Evolutionary conservation across 2,113 vertebrate species (phyloP).

Genomic region (Muntiacus muntjak): DNA sequence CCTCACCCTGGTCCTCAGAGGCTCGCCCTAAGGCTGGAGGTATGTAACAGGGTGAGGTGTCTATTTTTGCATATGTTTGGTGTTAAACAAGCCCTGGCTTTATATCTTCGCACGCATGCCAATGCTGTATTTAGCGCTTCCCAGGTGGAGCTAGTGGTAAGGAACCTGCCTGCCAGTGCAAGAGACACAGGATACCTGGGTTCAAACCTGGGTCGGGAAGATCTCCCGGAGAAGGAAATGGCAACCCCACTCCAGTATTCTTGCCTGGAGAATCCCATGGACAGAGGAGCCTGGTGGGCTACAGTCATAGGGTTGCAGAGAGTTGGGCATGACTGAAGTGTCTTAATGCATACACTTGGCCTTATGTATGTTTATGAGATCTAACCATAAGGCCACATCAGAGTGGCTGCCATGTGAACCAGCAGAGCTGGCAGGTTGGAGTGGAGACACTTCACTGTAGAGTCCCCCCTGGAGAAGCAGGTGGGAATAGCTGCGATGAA

Average conservation of each 20-base stretch:
- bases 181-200: neutral
- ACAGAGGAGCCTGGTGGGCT: neutral
- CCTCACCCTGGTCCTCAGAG: neutral
- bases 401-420: neutral
- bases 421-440: neutral
- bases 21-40: neutral
- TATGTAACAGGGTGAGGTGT: neutral
- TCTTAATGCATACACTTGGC: neutral
- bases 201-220: neutral
- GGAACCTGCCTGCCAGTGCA: neutral
- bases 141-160: neutral
- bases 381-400: neutral
- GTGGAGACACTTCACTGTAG: neutral
- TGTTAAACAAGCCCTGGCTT: neutral
- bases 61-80: neutral
- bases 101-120: neutral
- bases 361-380: neutral
- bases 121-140: neutral
- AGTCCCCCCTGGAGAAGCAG: neutral
- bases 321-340: neutral
- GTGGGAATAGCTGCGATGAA: neutral
- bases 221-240: neutral
- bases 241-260: neutral
- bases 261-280: neutral
- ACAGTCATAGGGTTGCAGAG: neutral